Conservation (phyloP, 1,140 invertebrate species). For the Drosophila lini region DNA sequence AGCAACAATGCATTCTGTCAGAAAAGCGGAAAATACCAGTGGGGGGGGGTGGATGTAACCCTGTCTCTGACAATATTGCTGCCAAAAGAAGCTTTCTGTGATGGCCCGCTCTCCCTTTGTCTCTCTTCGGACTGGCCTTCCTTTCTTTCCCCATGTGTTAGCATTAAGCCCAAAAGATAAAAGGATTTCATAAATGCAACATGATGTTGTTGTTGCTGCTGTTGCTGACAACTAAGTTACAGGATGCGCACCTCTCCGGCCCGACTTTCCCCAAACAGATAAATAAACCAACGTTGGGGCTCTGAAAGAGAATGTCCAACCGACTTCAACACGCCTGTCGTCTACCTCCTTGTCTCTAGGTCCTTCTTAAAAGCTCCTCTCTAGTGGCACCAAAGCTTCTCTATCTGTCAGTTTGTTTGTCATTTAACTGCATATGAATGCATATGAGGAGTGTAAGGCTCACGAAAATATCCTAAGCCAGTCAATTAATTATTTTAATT, state of each 20-base stretch:
- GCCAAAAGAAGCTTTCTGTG: conserved; percentile 76
- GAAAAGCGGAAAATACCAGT: conserved; percentile 2
- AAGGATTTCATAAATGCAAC: conserved; percentile 81
- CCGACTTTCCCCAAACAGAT: conserved; percentile 32
- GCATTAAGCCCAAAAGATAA: conserved; percentile 76
- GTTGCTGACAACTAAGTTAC: conserved; percentile 74
- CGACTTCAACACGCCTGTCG: conserved; percentile 69
- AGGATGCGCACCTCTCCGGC: conserved; percentile 40
- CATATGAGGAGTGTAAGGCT: not conserved
- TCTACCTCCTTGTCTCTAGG: conserved; percentile 25
- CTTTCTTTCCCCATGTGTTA: conserved; percentile 43
- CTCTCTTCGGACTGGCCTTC: conserved; percentile 24
- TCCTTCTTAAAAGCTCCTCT: conserved; percentile 8
- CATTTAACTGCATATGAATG: conserved; percentile 46
- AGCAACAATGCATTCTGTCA: conserved; percentile 42
- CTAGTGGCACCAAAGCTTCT: not conserved
- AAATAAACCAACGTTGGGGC: conserved; percentile 73
- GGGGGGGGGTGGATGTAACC: conserved; percentile 33
- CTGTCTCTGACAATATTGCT: conserved; percentile 76
- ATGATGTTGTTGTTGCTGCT: conserved; percentile 66
- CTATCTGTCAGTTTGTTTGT: conserved; percentile 44
- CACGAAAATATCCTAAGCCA: not conserved
- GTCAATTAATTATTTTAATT: not conserved
- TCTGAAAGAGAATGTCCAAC: conserved; percentile 63
- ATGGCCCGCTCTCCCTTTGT: conserved; percentile 20